Conservation (phyloP, 2,888 invertebrate genomes). For the Drosophila parthenogenetica region DNA sequence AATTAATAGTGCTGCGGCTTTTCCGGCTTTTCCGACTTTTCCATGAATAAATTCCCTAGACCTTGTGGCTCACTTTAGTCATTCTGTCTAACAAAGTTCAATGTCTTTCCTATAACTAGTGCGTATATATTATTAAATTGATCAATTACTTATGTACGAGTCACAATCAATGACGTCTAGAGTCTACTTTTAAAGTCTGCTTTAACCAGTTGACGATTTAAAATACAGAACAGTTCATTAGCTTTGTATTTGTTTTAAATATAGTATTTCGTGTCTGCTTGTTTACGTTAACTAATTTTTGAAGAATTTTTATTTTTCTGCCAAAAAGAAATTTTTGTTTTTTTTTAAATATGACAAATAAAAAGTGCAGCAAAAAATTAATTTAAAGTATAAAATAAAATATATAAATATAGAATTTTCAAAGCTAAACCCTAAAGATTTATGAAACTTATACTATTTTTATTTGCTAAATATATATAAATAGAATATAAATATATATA, state of each 20-base stretch:
- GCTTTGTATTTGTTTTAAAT: not conserved
- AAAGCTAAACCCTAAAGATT: too few relatives aligned
- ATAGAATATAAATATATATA: too few relatives aligned
- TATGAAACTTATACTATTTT: too few relatives aligned
- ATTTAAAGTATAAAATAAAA: too few relatives aligned
- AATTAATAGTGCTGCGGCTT: constrained; percentile 16
- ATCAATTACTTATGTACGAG: not conserved
- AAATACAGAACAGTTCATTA: not conserved
- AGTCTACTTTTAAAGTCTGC: constrained; percentile 3
- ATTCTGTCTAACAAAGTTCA: constrained; percentile 19
- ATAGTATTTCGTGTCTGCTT: too few relatives aligned
- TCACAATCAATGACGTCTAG: not conserved
- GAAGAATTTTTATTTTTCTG: too few relatives aligned
- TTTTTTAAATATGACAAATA: too few relatives aligned
- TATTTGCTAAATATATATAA: too few relatives aligned
- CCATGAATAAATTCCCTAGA: constrained; percentile 2
- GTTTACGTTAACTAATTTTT: too few relatives aligned
- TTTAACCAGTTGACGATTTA: not conserved
- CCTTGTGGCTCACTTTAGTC: not conserved
- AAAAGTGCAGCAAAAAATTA: too few relatives aligned
- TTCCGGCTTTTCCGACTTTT: not conserved
- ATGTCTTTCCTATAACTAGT: constrained; percentile 10
- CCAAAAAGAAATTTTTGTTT: too few relatives aligned
- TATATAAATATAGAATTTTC: too few relatives aligned
- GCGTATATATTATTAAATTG: not conserved